These are phyloP conservation scores for Petrocephalus sullivani DNA, from an alignment of 2,797 vertebrate species.

Conservation along the genomic window DNA sequence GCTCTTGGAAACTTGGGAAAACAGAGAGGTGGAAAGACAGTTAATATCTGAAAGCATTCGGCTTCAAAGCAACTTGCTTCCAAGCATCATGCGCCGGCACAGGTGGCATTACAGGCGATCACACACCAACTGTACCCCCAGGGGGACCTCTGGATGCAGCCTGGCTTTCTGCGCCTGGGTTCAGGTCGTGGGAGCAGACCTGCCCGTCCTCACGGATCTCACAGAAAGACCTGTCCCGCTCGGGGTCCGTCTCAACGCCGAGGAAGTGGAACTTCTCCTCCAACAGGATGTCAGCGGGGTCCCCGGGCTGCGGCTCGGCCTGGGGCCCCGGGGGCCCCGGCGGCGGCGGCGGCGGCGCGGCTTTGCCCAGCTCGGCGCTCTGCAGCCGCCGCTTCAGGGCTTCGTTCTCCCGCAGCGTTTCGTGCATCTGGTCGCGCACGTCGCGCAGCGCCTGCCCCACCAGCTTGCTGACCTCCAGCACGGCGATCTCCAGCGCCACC, in stretches of 20 bases:
- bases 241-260: not conserved
- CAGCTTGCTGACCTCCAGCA: conserved; percentile 42
- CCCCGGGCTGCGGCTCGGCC: not conserved
- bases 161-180: conserved; percentile 19
- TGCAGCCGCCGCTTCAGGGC: conserved; percentile 37
- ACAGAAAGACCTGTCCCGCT: conserved; percentile 24
- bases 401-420: conserved; percentile 41
- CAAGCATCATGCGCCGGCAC: not conserved
- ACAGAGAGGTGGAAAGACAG: not conserved
- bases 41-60: not conserved
- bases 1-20: conserved; percentile 19
- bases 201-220: conserved; percentile 35
- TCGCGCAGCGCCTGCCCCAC: conserved; percentile 41
- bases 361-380: conserved; percentile 22
- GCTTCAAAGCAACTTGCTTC: not conserved
- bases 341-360: too few relatives aligned
- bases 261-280: conserved; percentile 7
- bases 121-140: conserved; percentile 13
- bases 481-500: conserved; percentile 47
- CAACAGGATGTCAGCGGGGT: not conserved
- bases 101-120: not conserved
- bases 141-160: not conserved
- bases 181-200: conserved; percentile 33
- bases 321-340: not conserved
- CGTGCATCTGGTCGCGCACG: conserved; percentile 41